Base-by-base conservation (phyloP, 2,888 invertebrate genomes). In the Agrochola lychnidis region DNA sequence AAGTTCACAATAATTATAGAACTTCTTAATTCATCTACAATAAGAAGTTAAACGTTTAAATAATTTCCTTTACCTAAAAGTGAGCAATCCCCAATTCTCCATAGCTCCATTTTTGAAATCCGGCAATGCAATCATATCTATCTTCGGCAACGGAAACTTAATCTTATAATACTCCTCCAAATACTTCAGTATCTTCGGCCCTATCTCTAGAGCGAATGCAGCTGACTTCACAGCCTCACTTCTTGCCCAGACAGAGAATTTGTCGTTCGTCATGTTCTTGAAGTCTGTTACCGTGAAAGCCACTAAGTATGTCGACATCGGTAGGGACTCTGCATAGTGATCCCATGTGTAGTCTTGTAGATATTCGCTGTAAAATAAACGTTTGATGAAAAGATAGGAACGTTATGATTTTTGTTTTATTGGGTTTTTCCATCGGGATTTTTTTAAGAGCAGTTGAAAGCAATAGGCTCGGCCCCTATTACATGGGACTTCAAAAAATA, bases 71-170 rank as follows among this genome's bases (percentile, higher is more conserved):
- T 89, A 97, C 98, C 98, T 97, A 93, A 97, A 98, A 1, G 98
- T 98, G 16, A 98, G 97, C 36, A 98, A 92, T 0, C 98, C 98
- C 98, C 98, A 98, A 91, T 98, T 98, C 92, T 98, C 99, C 99
- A 99, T 99, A 1, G 99, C 99, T 0, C 98, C 98, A 4, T 98
- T 98, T 72, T 98, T 97, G 91, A 99, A 99, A 93, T 99, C 99
- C 0, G 99, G 99, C 77, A 99, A 95, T 0, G 99, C 99, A n/a
- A 99, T 98, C 98, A 99, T 98, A 91, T 99, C 99, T 81, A 98
- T 97, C 94, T 99, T 99, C 0, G 98, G 97, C 71, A 99, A 90
- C 0, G 98, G 98, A 90, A 98, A 99, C 40, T 97, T 95, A 57
- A 98, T 97, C 85, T 97, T 97, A 90, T 99, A 99, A 87, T 98